Evolutionary conservation across 2,113 vertebrate species (phyloP).

Genomic region (Syngnathus floridae): DNA sequence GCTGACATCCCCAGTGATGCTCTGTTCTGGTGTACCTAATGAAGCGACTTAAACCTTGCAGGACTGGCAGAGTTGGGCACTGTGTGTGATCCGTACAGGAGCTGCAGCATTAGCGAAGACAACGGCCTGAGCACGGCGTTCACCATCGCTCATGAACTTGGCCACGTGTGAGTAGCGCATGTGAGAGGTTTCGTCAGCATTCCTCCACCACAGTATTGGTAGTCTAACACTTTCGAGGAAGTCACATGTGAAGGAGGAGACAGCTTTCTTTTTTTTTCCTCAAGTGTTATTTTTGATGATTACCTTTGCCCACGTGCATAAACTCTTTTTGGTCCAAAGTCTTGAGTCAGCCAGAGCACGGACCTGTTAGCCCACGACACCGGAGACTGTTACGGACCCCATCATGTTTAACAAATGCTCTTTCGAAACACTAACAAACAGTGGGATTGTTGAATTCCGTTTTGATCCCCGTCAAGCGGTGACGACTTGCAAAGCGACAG

Average conservation of each 20-base stretch:
- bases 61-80: constrained; percentile 95
- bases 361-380: constrained; percentile 13
- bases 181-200: neutral
- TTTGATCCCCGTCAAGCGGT: constrained; percentile 53
- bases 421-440: constrained; percentile 38
- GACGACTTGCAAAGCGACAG: constrained; percentile 39
- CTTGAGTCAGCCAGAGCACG: constrained; percentile 22
- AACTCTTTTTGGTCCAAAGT: constrained; percentile 19
- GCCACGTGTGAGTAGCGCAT: constrained; percentile 86
- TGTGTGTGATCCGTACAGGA: constrained; percentile 92
- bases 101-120: constrained; percentile 97
- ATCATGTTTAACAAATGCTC: constrained; percentile 39
- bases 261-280: constrained; percentile 17
- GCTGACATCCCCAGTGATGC: neutral
- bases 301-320: too few relatives aligned
- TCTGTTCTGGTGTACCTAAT: neutral
- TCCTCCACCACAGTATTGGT: neutral
- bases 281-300: too few relatives aligned
- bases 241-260: constrained; percentile 11
- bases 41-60: constrained; percentile 41
- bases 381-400: constrained; percentile 50
- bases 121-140: constrained; percentile 95
- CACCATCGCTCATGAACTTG: constrained; percentile 96
- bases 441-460: constrained; percentile 51
- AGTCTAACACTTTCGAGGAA: constrained; percentile 14